A percentile compares a stretch with the other conserved stretches of the same genome.
phyloP scores from a whole-genome alignment of 2,797 vertebrate genomes.

The Alosa sapidissima region DNA sequence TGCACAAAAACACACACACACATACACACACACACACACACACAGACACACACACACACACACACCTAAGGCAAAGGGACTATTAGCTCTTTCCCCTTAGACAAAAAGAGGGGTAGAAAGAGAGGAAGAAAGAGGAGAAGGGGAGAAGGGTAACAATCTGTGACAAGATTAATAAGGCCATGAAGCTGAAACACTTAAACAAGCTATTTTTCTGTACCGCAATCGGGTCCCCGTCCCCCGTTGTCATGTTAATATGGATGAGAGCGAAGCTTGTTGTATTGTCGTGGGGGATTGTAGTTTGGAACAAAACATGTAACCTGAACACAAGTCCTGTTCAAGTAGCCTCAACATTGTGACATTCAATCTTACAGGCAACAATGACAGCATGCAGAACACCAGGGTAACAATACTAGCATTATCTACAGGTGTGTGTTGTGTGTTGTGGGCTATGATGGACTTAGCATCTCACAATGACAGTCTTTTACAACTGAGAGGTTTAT shows the following conservation, averaged over 20 bases:
- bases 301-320: conserved; percentile 57
- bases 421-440: not conserved
- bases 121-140: conserved; percentile 52
- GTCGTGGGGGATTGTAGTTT: conserved; percentile 66
- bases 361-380: not conserved
- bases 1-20: conserved; percentile 34
- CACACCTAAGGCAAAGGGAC: conserved; percentile 17
- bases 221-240: conserved; percentile 68
- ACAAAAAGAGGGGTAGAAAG: conserved; percentile 63
- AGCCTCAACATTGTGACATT: not conserved
- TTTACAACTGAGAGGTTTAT: not conserved
- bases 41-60: not conserved
- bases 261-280: conserved; percentile 71
- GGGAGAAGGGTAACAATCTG: conserved; percentile 48
- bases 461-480: not conserved
- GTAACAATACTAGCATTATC: not conserved
- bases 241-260: conserved; percentile 80
- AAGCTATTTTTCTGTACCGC: conserved; percentile 59
- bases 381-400: not conserved
- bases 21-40: conserved; percentile 23
- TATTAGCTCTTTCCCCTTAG: conserved; percentile 36
- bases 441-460: not conserved
- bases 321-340: conserved; percentile 29
- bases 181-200: conserved; percentile 77
- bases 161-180: conserved; percentile 70